Conservation (phyloP, 2,113 vertebrate species). For the Chloropsis hardwickii region DNA sequence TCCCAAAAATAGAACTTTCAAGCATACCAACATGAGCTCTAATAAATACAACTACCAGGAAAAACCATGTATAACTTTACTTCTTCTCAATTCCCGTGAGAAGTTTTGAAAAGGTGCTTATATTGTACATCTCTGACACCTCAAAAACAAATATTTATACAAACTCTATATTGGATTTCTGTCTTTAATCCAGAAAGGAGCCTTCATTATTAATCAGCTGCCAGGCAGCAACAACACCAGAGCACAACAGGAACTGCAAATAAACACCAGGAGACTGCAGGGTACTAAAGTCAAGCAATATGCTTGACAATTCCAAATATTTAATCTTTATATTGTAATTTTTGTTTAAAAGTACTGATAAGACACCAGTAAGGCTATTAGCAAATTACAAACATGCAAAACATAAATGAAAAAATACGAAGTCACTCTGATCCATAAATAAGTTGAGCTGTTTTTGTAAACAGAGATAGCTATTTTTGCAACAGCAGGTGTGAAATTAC, state of each 20-base stretch:
- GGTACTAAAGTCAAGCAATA: not conserved
- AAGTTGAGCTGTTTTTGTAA: constrained; percentile 43
- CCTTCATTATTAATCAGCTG: not conserved
- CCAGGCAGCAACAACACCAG: not conserved
- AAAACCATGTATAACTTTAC: not conserved
- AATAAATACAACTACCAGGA: not conserved
- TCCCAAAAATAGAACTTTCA: not conserved
- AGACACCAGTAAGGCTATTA: not conserved
- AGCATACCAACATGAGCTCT: not conserved
- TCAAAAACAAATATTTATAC: not conserved
- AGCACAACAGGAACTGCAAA: not conserved
- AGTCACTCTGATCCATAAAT: constrained; percentile 29
- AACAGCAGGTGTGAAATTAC: constrained; percentile 50
- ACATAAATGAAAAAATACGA: not conserved
- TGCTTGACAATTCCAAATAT: not conserved
- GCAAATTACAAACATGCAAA: not conserved
- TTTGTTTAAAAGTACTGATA: not conserved
- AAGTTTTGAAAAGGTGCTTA: not conserved
- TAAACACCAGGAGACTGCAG: not conserved
- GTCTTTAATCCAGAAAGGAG: not conserved
- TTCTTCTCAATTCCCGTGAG: not conserved
- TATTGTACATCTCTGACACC: not conserved
- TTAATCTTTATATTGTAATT: not conserved
- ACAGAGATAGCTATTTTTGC: constrained; percentile 51
- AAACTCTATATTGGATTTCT: not conserved